Evolutionary conservation across 1,140 invertebrate genomes (phyloP), one percentile per base, ranked within the genome.

Genomic region (Coenobita brevimanus): DNA sequence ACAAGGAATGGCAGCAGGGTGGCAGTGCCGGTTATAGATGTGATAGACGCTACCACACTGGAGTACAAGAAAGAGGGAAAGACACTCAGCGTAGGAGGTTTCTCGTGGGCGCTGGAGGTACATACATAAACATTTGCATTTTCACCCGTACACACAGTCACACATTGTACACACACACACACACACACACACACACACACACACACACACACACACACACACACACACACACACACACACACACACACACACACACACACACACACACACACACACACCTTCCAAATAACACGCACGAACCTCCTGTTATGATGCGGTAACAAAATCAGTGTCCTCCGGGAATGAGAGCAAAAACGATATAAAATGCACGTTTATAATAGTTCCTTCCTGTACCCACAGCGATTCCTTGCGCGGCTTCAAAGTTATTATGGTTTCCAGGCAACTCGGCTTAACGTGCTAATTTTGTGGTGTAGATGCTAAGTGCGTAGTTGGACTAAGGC

Each of bases 11-110:
- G n/a, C n/a, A 64, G 21, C 64, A 94, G 90, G 90, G 93, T 94
- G 27, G 64, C 89, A 91, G 93, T 75, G 3, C 89, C 89, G 0
- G 89, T 89, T 6, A 93, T 93, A 67, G 93, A 93, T 84, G 92
- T 93, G 21, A 93, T 93, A 69, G 91, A 92, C 82, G 93, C 93
- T 80, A 76, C 91, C 33, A 92, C 93, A 15, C 92, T 93, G 60
- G 92, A 92, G 82, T 91, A 91, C 92, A 83, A 91, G 92, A 82
- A 94, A 92, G 88, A 90, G 81, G 78, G 80, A 21, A 95, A 95
- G 84, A 95, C 96, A 27, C 96, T 97, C 41, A 97, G 97, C 93
- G 97, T 99, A 27, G 97, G 98, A 67, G 97, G 97, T 71, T 99
- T 99, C 93, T 98, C 99, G 94, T 99, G 98, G 98, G 98, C 94